Evolutionary conservation across 2,113 vertebrate genomes (phyloP).

Genomic region (Gracilinanus agilis): DNA sequence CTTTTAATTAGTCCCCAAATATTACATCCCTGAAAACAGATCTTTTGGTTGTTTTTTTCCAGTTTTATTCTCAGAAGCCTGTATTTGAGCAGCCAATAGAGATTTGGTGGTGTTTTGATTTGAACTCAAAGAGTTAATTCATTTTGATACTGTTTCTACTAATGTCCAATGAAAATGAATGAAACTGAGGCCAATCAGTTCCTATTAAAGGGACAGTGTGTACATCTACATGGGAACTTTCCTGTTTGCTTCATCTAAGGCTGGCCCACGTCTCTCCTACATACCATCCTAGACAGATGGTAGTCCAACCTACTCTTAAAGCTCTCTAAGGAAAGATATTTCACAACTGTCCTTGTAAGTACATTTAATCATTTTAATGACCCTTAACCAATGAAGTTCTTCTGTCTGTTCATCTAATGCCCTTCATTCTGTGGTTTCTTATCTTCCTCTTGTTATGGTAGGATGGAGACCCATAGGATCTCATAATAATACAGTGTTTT

Average conservation of each 20-base stretch:
- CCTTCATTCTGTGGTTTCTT: fast-evolving
- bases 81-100: neutral
- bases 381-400: neutral
- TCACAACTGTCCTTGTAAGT: neutral
- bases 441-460: neutral
- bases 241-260: neutral
- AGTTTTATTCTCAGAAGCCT: neutral
- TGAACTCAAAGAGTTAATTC: neutral
- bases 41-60: neutral
- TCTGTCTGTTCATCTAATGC: neutral
- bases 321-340: neutral
- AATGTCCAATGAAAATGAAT: neutral
- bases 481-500: neutral
- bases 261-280: neutral
- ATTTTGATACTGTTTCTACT: neutral
- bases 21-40: neutral
- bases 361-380: neutral
- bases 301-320: neutral
- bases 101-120: neutral
- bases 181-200: neutral
- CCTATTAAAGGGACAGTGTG: neutral
- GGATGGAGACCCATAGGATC: neutral
- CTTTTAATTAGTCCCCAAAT: neutral
- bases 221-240: neutral
- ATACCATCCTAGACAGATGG: constrained; percentile 8